Conservation (phyloP, 1,140 invertebrate genomes). For the Heliconius melpomene region DNA sequence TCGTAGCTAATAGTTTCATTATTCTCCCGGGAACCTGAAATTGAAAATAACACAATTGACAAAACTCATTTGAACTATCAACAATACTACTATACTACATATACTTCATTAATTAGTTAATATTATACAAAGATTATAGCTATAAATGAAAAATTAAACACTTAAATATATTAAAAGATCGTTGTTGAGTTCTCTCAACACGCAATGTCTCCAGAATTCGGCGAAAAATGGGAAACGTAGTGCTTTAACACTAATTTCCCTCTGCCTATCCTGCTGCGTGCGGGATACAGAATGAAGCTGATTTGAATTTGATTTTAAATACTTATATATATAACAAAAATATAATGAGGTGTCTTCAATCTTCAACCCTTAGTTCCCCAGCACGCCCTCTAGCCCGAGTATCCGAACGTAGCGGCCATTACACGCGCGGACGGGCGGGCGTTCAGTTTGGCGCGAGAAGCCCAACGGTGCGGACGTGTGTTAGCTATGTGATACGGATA, state of each 20-base stretch:
- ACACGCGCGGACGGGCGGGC: slow-evolving; percentile 26
- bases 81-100: no score
- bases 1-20: background rate
- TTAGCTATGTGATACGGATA: slow-evolving; percentile 67
- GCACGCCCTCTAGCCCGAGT: slow-evolving; percentile 62
- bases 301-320: no score
- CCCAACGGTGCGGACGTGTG: slow-evolving; percentile 50
- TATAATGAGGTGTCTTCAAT: slow-evolving; percentile 66
- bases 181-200: no score
- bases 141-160: slow-evolving; percentile 74
- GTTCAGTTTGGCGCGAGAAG: slow-evolving; percentile 75
- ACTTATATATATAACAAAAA: no score
- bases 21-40: no score
- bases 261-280: no score
- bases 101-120: slow-evolving; percentile 19
- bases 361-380: slow-evolving; percentile 39
- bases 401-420: slow-evolving; percentile 22
- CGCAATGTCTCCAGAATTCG: no score
- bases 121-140: slow-evolving; percentile 40
- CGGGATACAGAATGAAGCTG: no score
- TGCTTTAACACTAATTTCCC: no score
- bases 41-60: background rate
- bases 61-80: background rate
- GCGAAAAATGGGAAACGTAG: no score
- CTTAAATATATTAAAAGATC: slow-evolving; percentile 46